Evolutionary conservation across 2,113 vertebrate genomes (phyloP).

Genomic region (Propithecus coquereli): DNA sequence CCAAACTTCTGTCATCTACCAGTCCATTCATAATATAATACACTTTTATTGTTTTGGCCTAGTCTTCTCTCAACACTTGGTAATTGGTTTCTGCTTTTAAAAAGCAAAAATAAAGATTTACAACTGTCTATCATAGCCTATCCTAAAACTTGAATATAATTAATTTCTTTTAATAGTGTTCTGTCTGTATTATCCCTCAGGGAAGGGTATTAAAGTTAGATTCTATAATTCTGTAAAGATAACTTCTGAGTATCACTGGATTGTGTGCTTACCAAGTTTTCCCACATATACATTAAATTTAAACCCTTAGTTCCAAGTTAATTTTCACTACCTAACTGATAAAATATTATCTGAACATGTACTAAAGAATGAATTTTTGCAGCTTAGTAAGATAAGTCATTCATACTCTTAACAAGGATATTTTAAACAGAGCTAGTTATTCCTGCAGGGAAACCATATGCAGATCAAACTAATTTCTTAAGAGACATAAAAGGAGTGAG

Average conservation of each 20-base stretch:
- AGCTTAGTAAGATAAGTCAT: slow-evolving; percentile 71
- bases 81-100: slow-evolving; percentile 27
- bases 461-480: slow-evolving; percentile 73
- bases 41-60: not conserved
- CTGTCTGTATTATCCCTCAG: slow-evolving; percentile 11
- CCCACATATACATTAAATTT: slow-evolving; percentile 50
- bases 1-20: not conserved
- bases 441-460: slow-evolving; percentile 70
- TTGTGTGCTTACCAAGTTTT: slow-evolving; percentile 55
- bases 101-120: slow-evolving; percentile 52
- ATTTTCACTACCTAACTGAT: slow-evolving; percentile 62
- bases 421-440: slow-evolving; percentile 72
- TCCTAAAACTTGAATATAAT: slow-evolving; percentile 34
- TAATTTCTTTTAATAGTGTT: slow-evolving; percentile 37
- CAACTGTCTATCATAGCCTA: not conserved
- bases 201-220: slow-evolving; percentile 41
- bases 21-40: not conserved
- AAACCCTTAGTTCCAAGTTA: slow-evolving; percentile 68
- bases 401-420: slow-evolving; percentile 62
- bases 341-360: slow-evolving; percentile 60
- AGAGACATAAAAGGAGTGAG: slow-evolving; percentile 67
- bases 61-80: not conserved
- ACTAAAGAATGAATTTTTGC: slow-evolving; percentile 59
- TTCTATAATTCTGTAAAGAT: slow-evolving; percentile 58
- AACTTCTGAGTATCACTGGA: slow-evolving; percentile 31